A percentile compares a stretch with the other conserved stretches of the same genome.
Conservation (phyloP, 2,888 invertebrate species). For the Idaea straminata region DNA sequence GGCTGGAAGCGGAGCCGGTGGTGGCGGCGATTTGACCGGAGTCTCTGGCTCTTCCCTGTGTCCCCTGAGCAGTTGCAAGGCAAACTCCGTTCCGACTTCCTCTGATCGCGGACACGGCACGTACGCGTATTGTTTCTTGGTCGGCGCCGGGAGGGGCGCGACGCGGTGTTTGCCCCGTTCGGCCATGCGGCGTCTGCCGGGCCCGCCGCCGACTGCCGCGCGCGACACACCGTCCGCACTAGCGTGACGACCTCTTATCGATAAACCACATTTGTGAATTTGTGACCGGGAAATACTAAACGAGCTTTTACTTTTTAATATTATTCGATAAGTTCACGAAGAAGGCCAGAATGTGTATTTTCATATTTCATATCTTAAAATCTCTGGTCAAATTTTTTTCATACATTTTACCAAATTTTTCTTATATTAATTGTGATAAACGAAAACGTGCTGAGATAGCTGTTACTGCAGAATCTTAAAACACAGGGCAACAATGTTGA, state of each 20-base stretch:
- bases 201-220: constrained; percentile 34
- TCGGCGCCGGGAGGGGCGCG: constrained; percentile 72
- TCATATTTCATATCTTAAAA: constrained; percentile 19
- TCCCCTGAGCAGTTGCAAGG: constrained; percentile 55
- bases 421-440: no score
- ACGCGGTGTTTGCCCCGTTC: constrained; percentile 75
- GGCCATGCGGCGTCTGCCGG: constrained; percentile 77
- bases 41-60: constrained; percentile 51
- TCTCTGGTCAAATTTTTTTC: no score
- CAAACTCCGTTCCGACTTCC: constrained; percentile 74
- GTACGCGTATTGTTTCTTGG: constrained; percentile 75
- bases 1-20: constrained; percentile 15
- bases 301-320: constrained; percentile 30
- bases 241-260: constrained; percentile 43
- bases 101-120: constrained; percentile 75
- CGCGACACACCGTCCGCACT: constrained; percentile 31
- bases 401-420: no score
- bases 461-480: no score
- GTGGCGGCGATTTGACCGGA: constrained; percentile 52
- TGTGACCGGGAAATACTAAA: constrained; percentile 34
- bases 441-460: no score
- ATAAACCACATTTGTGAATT: constrained; percentile 37
- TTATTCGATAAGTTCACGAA: constrained; percentile 30
- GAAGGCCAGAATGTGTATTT: constrained; percentile 24
- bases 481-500: no score